These are phyloP conservation scores for Ommatoiulus sabulosus DNA, from an alignment of 2,888 invertebrate genomes.

Conservation along the genomic window DNA sequence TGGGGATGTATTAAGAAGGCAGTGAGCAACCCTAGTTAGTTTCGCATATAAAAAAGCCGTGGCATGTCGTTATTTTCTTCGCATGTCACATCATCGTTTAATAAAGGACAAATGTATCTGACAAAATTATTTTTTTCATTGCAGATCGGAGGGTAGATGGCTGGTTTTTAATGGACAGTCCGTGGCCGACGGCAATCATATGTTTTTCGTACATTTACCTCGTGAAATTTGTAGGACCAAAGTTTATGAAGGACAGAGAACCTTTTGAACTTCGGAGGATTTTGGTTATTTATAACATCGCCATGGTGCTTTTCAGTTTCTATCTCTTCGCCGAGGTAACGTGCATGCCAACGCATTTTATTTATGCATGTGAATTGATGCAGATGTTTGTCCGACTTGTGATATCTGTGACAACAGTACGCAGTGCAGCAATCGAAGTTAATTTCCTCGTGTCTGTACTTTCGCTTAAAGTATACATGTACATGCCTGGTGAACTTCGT, in stretches of 20 bases:
- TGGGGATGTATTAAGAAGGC: background rate
- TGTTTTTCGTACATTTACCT: constrained; percentile 87
- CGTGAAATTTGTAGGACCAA: constrained; percentile 84
- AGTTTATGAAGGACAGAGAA: constrained; percentile 89
- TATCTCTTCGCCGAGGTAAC: constrained; percentile 94
- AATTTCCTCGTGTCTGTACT: no score
- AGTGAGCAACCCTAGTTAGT: background rate
- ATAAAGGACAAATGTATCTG: background rate
- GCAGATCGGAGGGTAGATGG: constrained; percentile 89
- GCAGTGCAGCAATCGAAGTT: background rate
- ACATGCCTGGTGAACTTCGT: no score
- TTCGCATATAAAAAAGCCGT: background rate
- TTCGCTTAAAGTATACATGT: no score
- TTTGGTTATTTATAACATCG: constrained; percentile 87
- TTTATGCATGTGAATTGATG: constrained; percentile 8
- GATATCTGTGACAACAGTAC: background rate
- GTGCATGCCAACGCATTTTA: constrained; percentile 22
- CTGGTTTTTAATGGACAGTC: constrained; percentile 91
- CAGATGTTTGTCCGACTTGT: background rate
- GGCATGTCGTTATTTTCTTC: background rate
- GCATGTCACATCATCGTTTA: constrained; percentile 1
- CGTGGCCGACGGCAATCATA: constrained; percentile 84
- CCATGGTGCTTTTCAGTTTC: constrained; percentile 89
- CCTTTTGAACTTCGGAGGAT: constrained; percentile 84
- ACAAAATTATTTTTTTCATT: constrained; percentile 64